Evolutionary conservation across 2,113 vertebrate genomes (phyloP), one percentile per base, ranked within the genome.

Genomic region (Zapus hudsonius): DNA sequence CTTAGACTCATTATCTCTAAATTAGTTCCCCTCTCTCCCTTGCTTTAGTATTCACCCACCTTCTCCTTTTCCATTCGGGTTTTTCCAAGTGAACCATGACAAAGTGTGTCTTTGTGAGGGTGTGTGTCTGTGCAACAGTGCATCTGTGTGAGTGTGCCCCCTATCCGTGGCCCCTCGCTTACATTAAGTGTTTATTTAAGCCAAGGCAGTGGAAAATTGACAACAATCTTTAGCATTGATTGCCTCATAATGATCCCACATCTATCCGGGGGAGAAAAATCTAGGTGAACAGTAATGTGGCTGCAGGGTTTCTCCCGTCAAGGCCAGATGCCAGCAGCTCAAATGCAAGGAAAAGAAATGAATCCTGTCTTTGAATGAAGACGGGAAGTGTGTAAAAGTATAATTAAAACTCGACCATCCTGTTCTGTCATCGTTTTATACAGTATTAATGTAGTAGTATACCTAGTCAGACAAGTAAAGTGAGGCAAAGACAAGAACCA

Each of bases 1-100:
- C 94, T 96, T 96, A 91, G 88, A 91, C 93, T 96, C 95, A 96
- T 96, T 98, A 97, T 95, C 94, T 89, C 83, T 96, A 97, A 97
- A 97, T 97, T 96, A 97, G 95, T 84, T 96, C 90, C 95, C 91
- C 94, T 95, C 95, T 97, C 96, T 96, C 78, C 87, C 92, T 82
- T 76, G 85, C 86, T 94, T 96, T 95, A 87, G 96, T 96, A 95
- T 97, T 95, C 90, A 92, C 93, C 91, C 52, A 89, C n/a, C 90
- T 95, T 73, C 70, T 95, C 91, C 88, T 95, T 96, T 96, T 94
- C 80, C 95, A 93, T 96, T 91, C 87, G 88, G 95, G 89, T 90
- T 97, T 97, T 94, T 94, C 63, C 89, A 95, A 96, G 86, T 93
- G 96, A 97, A 95, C 94, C 61, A 59, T 96, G 93, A 96, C 94